Conservation (phyloP, 2,888 invertebrate genomes). For the Helleia helle region DNA sequence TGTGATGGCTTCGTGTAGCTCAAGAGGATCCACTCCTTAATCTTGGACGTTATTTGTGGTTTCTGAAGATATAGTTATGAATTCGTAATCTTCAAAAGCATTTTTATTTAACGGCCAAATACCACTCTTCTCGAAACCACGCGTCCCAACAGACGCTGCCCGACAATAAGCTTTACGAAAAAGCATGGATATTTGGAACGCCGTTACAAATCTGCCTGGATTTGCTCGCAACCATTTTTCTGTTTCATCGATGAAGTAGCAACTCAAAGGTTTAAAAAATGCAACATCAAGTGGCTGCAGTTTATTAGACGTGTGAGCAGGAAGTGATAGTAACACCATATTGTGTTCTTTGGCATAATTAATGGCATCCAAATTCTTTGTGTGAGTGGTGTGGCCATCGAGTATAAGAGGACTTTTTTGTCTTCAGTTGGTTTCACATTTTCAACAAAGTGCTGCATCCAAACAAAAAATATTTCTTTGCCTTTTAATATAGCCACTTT, state of each 20-base stretch:
- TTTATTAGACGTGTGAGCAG: constrained; percentile 19
- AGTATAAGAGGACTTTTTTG: constrained; percentile 16
- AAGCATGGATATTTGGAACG: constrained; percentile 1
- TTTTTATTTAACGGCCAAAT: not conserved
- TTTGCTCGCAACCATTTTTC: constrained; percentile 2
- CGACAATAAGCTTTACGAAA: not conserved
- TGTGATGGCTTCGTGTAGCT: too few relatives aligned
- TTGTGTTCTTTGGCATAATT: constrained; percentile 17
- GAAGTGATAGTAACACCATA: constrained; percentile 17
- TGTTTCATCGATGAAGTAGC: too few relatives aligned
- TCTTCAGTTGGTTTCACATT: too few relatives aligned
- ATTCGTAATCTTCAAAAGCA: constrained; percentile 1
- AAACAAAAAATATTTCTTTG: too few relatives aligned
- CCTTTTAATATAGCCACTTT: too few relatives aligned
- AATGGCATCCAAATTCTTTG: constrained; percentile 20
- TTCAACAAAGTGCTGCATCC: too few relatives aligned
- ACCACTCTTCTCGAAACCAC: not conserved
- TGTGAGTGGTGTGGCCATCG: constrained; percentile 20
- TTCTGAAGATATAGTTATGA: not conserved
- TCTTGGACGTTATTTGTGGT: not conserved
- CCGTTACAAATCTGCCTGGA: not conserved
- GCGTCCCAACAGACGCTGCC: not conserved
- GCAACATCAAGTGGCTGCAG: constrained; percentile 17
- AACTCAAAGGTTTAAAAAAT: not conserved
- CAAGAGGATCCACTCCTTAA: not conserved